Evolutionary conservation across 2,888 invertebrate species (phyloP).

Genomic region (Leptogaster cylindrica): DNA sequence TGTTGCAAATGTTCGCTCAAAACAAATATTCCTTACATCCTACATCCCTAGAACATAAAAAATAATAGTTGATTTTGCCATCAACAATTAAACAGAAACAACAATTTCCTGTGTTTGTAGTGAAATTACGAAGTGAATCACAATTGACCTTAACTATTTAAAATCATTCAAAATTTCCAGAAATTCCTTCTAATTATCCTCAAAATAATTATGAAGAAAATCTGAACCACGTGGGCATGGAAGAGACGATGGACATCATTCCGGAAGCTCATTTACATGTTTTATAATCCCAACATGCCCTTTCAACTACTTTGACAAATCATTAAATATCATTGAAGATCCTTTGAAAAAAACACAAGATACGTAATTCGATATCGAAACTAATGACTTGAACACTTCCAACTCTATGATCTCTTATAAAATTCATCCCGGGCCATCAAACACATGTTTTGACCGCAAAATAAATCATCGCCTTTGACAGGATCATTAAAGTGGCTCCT

Average conservation of each 20-base stretch:
- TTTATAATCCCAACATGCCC: conserved; percentile 16
- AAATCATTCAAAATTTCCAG: no score
- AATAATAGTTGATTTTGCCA: no score
- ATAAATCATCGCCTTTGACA: conserved; percentile 60
- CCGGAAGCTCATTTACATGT: not conserved
- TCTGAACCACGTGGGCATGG: conserved; percentile 1
- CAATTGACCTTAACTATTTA: no score
- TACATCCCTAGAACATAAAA: no score
- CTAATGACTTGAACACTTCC: conserved; percentile 39
- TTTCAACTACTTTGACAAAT: conserved; percentile 40
- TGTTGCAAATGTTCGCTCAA: no score
- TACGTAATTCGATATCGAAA: conserved; percentile 13
- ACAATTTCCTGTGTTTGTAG: no score
- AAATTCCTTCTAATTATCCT: no score
- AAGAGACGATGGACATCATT: not conserved
- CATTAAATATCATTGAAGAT: no score
- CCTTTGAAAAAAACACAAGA: no score
- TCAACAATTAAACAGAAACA: no score
- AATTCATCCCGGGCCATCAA: conserved; percentile 41
- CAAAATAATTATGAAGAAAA: not conserved
- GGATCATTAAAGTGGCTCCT: conserved; percentile 50
- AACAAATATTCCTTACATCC: no score
- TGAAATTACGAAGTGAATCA: no score
- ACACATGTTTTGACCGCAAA: conserved; percentile 63
- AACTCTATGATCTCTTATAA: not conserved